These are phyloP conservation scores for Sminthurinus aureus DNA, from an alignment of 2,888 invertebrate species.

Conservation along the genomic window DNA sequence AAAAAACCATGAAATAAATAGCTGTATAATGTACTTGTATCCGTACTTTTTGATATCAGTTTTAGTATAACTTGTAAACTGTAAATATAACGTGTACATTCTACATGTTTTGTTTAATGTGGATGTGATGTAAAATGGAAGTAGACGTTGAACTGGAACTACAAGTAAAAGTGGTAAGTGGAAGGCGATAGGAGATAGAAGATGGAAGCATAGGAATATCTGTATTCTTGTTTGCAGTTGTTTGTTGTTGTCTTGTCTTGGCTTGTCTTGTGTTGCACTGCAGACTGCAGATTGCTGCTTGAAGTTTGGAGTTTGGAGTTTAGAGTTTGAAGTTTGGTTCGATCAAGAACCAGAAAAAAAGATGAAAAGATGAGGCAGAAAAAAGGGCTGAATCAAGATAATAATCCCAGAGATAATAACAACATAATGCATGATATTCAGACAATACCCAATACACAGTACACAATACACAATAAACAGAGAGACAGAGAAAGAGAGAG, in stretches of 20 bases:
- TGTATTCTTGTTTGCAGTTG: not conserved
- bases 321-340: not conserved
- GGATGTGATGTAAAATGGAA: too few relatives aligned
- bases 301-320: too few relatives aligned
- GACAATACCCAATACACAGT: not conserved
- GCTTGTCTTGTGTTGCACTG: not conserved
- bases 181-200: not conserved
- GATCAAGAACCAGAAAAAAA: not conserved
- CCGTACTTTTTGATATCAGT: too few relatives aligned
- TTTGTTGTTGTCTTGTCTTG: not conserved
- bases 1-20: not conserved
- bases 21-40: too few relatives aligned
- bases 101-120: too few relatives aligned
- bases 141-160: too few relatives aligned
- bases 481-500: constrained; percentile 24
- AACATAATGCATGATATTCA: constrained; percentile 35
- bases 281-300: not conserved
- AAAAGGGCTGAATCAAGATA: constrained; percentile 36
- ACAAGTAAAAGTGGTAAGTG: too few relatives aligned
- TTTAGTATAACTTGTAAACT: too few relatives aligned
- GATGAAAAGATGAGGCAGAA: constrained; percentile 2
- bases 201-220: not conserved
- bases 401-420: constrained; percentile 40
- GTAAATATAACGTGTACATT: too few relatives aligned
- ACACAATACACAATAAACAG: not conserved